A percentile compares a stretch with the other conserved stretches of the same genome.
These are phyloP conservation scores for Picus viridis DNA, from an alignment of 2,797 vertebrate genomes.

Conservation along the genomic window DNA sequence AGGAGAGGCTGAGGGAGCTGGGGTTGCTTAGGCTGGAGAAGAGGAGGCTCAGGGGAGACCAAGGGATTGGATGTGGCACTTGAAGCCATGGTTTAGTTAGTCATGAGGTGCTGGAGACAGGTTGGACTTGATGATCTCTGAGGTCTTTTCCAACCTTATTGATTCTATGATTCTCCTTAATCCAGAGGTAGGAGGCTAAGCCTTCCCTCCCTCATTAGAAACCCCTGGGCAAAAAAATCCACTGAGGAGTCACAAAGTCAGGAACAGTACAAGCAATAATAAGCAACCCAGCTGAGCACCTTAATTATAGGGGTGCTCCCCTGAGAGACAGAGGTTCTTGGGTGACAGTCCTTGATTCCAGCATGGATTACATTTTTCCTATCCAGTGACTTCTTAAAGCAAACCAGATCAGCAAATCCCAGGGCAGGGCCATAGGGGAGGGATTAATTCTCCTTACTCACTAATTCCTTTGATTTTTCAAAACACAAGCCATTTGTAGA, in stretches of 20 bases:
- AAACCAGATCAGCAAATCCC: neutral
- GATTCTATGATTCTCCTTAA: neutral
- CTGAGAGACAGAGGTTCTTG: neutral
- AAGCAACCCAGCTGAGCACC: neutral
- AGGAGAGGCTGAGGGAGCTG: too few relatives aligned
- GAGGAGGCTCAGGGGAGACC: too few relatives aligned
- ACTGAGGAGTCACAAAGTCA: neutral
- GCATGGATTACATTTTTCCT: neutral
- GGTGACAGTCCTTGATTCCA: neutral
- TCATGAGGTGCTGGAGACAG: too few relatives aligned
- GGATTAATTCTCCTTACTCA: conserved; percentile 18
- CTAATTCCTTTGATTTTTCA: conserved; percentile 44
- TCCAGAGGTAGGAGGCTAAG: neutral
- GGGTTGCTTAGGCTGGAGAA: too few relatives aligned
- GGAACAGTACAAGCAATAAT: neutral
- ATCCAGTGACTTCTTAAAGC: neutral
- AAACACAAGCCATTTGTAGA: neutral
- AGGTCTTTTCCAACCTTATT: too few relatives aligned
- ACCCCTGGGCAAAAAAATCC: neutral
- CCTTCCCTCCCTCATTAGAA: neutral
- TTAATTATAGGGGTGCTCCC: neutral
- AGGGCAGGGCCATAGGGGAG: neutral
- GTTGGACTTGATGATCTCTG: too few relatives aligned
- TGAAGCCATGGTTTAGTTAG: too few relatives aligned
- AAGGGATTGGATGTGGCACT: too few relatives aligned